Evolutionary conservation across 2,797 vertebrate genomes (phyloP).

Genomic region (Schizopygopsis pylzovi): DNA sequence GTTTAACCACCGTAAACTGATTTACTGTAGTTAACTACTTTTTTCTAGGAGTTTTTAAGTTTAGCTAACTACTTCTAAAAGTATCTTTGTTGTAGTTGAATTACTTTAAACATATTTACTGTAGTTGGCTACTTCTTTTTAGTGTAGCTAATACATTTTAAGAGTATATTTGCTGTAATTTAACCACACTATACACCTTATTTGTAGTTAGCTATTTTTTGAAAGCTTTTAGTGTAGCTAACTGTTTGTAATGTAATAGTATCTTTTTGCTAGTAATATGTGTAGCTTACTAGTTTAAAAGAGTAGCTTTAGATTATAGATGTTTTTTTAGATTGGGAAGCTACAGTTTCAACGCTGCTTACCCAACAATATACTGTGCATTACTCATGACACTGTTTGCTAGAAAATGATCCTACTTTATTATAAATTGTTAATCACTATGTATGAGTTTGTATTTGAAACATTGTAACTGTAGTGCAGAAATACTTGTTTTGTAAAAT

Average conservation of each 20-base stretch:
- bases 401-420: background rate
- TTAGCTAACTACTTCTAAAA: background rate
- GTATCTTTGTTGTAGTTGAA: background rate
- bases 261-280: background rate
- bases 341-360: background rate
- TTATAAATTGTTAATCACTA: background rate
- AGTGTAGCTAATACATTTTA: background rate
- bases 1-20: too few species aligned
- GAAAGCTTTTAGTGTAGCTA: background rate
- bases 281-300: background rate
- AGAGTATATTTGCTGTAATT: background rate
- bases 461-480: background rate
- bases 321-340: background rate
- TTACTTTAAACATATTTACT: background rate
- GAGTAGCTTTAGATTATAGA: background rate
- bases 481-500: constrained; percentile 23
- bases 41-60: background rate
- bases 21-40: background rate
- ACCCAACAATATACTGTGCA: background rate
- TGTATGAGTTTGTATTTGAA: background rate
- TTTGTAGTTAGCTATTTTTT: too few species aligned
- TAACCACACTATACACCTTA: too few species aligned
- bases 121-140: background rate
- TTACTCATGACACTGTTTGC: background rate
- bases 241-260: background rate